These are phyloP conservation scores for Aphyosemion australe DNA, from an alignment of 2,113 vertebrate genomes.

Conservation along the genomic window DNA sequence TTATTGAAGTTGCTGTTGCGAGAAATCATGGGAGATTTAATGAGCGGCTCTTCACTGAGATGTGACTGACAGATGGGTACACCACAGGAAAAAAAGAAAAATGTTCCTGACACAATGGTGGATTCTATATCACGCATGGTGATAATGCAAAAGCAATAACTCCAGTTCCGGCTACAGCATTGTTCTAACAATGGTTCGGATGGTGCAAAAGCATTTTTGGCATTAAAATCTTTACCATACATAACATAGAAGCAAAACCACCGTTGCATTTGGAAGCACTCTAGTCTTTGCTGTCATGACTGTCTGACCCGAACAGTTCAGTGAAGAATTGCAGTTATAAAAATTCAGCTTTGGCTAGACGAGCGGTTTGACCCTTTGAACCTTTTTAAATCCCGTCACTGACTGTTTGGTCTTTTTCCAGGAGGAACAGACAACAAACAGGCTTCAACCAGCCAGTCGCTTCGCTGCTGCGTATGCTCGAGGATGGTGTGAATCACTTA, in stretches of 20 bases:
- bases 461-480: constrained; percentile 52
- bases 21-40: constrained; percentile 63
- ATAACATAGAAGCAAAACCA: too few species aligned
- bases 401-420: constrained; percentile 28
- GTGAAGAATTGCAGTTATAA: background rate
- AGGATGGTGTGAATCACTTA: constrained; percentile 68
- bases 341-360: background rate
- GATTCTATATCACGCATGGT: constrained; percentile 23
- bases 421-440: constrained; percentile 47
- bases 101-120: constrained; percentile 23
- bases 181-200: constrained; percentile 5
- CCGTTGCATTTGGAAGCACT: background rate
- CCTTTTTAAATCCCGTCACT: constrained; percentile 15
- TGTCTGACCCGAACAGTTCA: background rate
- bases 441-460: constrained; percentile 49
- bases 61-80: constrained; percentile 49
- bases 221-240: background rate
- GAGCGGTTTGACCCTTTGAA: background rate
- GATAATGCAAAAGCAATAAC: constrained; percentile 38
- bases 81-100: constrained; percentile 1
- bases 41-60: constrained; percentile 51
- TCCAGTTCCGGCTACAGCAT: constrained; percentile 36
- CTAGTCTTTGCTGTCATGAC: background rate
- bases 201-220: background rate
- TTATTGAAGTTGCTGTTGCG: constrained; percentile 65